A percentile compares a stretch with the other conserved stretches of the same genome.
These are phyloP conservation scores for Drosophila eugracilis DNA, from an alignment of 1,140 invertebrate genomes.

Conservation along the genomic window DNA sequence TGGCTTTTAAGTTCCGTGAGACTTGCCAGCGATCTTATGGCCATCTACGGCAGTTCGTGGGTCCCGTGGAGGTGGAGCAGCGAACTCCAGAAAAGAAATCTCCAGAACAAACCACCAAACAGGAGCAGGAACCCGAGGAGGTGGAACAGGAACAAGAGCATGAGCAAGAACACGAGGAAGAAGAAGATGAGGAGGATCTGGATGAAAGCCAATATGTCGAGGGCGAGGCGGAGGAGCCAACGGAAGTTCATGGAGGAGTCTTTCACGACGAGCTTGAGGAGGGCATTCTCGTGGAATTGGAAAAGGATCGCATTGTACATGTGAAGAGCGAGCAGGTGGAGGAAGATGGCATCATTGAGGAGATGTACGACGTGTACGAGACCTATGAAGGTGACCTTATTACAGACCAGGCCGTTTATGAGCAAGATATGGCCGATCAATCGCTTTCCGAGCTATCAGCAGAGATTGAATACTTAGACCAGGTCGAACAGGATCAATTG, in stretches of 20 bases:
- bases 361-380: conserved; percentile 72
- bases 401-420: conserved; percentile 45
- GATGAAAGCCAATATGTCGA: conserved; percentile 24
- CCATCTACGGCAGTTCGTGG: conserved; percentile 76
- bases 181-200: conserved; percentile 43
- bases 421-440: conserved; percentile 48
- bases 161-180: conserved; percentile 56
- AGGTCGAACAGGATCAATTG: conserved; percentile 55
- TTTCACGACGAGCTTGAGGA: conserved; percentile 47
- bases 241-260: conserved; percentile 16
- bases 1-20: conserved; percentile 70
- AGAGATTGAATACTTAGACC: conserved; percentile 70
- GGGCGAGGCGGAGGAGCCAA: conserved; percentile 14
- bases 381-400: conserved; percentile 59
- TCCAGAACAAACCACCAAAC: neutral
- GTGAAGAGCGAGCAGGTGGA: conserved; percentile 68
- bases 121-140: conserved; percentile 13
- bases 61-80: conserved; percentile 70
- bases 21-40: conserved; percentile 77
- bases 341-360: conserved; percentile 72
- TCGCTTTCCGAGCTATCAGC: conserved; percentile 67
- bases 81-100: conserved; percentile 11
- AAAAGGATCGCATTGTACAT: conserved; percentile 54
- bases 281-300: conserved; percentile 44
- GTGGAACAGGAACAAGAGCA: conserved; percentile 21